phyloP scores from a whole-genome alignment of 2,888 invertebrate species.

The Pheosia gnoma region DNA sequence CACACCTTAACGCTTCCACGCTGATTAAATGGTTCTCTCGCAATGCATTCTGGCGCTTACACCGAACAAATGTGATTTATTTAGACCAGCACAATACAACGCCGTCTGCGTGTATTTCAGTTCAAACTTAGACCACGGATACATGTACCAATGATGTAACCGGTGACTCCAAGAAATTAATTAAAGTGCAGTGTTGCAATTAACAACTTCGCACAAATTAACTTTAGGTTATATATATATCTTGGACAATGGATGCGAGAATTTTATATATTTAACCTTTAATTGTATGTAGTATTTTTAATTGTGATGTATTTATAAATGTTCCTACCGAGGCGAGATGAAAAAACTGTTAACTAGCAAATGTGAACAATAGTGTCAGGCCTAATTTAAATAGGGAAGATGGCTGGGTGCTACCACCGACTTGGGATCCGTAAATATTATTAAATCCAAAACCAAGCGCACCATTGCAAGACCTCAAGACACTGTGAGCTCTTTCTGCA shows the following conservation, averaged over 20 bases:
- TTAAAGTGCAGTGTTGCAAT: conserved; percentile 26
- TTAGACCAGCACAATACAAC: conserved; percentile 14
- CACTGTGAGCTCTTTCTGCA: too few species aligned
- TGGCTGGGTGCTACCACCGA: too few species aligned
- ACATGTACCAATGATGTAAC: conserved; percentile 31
- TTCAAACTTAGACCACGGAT: conserved; percentile 21
- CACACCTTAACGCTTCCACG: conserved; percentile 20
- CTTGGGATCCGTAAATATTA: too few species aligned
- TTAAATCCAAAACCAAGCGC: too few species aligned
- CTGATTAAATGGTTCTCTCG: conserved; percentile 42
- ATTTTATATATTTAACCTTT: conserved; percentile 5
- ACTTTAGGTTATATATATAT: conserved; percentile 18
- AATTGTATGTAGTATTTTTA: background rate
- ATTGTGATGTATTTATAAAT: background rate
- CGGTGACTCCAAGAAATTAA: conserved; percentile 30
- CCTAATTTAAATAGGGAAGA: too few species aligned
- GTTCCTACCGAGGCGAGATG: too few species aligned
- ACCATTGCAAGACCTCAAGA: too few species aligned
- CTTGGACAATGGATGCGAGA: conserved; percentile 17
- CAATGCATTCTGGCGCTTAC: conserved; percentile 30
- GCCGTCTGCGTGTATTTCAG: conserved; percentile 23
- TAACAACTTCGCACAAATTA: conserved; percentile 31
- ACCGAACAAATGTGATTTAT: conserved; percentile 24
- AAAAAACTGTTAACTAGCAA: too few species aligned
- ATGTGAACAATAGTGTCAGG: too few species aligned